These are phyloP conservation scores for Ctenopoma multispine DNA, from an alignment of 2,797 vertebrate species.

Conservation along the genomic window DNA sequence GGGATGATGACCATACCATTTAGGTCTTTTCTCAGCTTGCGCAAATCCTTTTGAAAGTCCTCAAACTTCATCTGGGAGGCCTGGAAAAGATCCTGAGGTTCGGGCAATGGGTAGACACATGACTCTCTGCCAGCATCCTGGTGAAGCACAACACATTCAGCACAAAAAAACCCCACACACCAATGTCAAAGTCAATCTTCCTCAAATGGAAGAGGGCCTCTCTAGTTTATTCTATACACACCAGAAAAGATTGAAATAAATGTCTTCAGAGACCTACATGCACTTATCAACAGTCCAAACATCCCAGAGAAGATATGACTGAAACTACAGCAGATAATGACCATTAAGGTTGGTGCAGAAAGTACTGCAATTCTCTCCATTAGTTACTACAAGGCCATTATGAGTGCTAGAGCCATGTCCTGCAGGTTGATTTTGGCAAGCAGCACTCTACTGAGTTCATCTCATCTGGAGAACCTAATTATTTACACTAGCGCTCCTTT, in stretches of 20 bases:
- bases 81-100: slow-evolving; percentile 97
- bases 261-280: slow-evolving; percentile 44
- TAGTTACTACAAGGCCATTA: slow-evolving; percentile 65
- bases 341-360: slow-evolving; percentile 34
- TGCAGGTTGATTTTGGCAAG: slow-evolving; percentile 82
- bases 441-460: slow-evolving; percentile 79
- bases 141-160: slow-evolving; percentile 62
- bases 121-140: slow-evolving; percentile 95
- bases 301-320: slow-evolving; percentile 50
- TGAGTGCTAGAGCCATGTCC: slow-evolving; percentile 69
- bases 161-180: slow-evolving; percentile 42
- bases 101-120: slow-evolving; percentile 92
- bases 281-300: slow-evolving; percentile 63
- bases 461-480: slow-evolving; percentile 86
- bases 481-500: slow-evolving; percentile 85
- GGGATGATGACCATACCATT: slow-evolving; percentile 83
- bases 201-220: slow-evolving; percentile 62
- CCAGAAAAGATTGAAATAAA: slow-evolving; percentile 56
- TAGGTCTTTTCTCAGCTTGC: slow-evolving; percentile 95
- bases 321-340: slow-evolving; percentile 51
- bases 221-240: slow-evolving; percentile 47
- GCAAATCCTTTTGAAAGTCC: slow-evolving; percentile 95
- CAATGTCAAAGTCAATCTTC: slow-evolving; percentile 70
- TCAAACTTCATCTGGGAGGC: slow-evolving; percentile 97
- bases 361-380: slow-evolving; percentile 53